Percentiles rank a stretch among this genome's conserved stretches.
phyloP scores from a whole-genome alignment of 1,140 invertebrate genomes.

The Aphaenogaster floridana region DNA sequence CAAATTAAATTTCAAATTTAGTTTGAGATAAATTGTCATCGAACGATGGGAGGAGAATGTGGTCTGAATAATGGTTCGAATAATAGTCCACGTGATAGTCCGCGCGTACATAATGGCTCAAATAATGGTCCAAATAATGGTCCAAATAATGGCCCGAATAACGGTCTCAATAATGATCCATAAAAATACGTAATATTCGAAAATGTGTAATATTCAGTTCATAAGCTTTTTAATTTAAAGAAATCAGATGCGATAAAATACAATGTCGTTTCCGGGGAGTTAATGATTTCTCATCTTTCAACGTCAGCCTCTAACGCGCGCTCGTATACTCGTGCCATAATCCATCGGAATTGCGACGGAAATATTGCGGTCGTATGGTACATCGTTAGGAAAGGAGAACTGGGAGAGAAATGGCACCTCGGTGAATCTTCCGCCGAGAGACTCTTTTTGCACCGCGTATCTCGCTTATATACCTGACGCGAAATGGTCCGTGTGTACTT shows the following conservation, averaged over 20 bases:
- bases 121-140: slow-evolving; percentile 10
- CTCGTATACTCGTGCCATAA: slow-evolving; percentile 35
- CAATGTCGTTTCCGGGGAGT: background rate
- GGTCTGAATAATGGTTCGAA: slow-evolving; percentile 21
- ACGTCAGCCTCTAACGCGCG: background rate
- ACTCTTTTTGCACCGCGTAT: background rate
- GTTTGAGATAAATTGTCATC: background rate
- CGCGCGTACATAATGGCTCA: background rate
- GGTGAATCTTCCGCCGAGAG: background rate
- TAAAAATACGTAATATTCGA: background rate
- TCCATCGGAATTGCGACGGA: slow-evolving; percentile 34
- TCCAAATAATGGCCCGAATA: background rate
- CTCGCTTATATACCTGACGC: background rate
- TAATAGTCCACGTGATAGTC: background rate
- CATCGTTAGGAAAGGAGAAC: slow-evolving; percentile 16
- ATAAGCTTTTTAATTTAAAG: background rate
- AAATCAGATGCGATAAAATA: background rate
- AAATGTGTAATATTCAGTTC: background rate
- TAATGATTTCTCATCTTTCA: slow-evolving; percentile 33
- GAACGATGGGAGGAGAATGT: background rate
- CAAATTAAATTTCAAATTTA: slow-evolving; percentile 25
- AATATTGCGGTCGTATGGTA: slow-evolving; percentile 1
- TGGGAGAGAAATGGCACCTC: slow-evolving; percentile 13
- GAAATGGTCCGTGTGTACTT: slow-evolving; percentile 1
- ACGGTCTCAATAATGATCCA: no score